Evolutionary conservation across 2,113 vertebrate genomes (phyloP), one percentile per base, ranked within the genome.

Genomic region (Callipepla squamata): DNA sequence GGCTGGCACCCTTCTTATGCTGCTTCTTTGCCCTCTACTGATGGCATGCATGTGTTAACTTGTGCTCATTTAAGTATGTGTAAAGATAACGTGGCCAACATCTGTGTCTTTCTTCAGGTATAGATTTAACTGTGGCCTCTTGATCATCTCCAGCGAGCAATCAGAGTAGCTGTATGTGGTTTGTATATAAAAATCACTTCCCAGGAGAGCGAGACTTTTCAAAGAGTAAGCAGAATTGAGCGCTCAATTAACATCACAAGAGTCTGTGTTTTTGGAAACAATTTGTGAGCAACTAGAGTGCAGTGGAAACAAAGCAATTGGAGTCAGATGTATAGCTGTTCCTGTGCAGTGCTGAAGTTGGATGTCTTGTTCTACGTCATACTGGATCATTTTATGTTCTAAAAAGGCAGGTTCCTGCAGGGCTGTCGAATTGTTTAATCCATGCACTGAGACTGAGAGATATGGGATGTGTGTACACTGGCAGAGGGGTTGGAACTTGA

Each of bases 171-270:
- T 95, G 93, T 61, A 61, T 84, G 30, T 97, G 95, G 96, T 97
- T 97, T 98, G 96, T 97, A 50, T 97, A 97, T 90, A 96, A 87
- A 97, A 97, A 80, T 93, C 80, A 77, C 81, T 97, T 97, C 96
- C 96, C 95, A 78, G 91, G 97, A 97, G 96, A 96, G 85, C 88
- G 72, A 30, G 59, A 40, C 80, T 94, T 96, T 96, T 94, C 94
- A 67, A 96, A 96, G 95, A 85, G 65, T 92, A 95, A 97, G 96
- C 95, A 73, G 89, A 97, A 97, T 87, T 92, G 96, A 94, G 66
- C 82, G 84, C 58, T 96, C 16, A 30, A 40, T 97, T 96, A 93
- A 89, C 95, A 92, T 96, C 96, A 96, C 90, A 97, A 81, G 92
- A 90, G 81, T 69, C 77, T 92, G 20, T 32, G 8, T 90, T 94